Percentiles rank a stretch among this genome's conserved stretches.
Evolutionary conservation across 2,888 invertebrate species (phyloP).

Genomic region (Phytoseiulus persimilis): DNA sequence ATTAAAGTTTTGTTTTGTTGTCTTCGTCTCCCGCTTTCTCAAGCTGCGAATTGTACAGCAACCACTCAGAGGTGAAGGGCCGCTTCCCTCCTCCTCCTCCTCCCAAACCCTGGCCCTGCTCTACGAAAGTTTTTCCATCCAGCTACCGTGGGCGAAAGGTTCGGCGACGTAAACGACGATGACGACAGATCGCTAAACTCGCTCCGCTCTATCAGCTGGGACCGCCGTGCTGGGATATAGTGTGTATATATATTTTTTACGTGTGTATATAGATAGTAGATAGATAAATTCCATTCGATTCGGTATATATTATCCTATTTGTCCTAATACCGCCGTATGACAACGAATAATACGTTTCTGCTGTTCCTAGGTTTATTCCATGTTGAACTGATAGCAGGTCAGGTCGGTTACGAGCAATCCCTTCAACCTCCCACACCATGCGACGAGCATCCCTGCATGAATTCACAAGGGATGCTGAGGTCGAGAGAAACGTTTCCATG

Average conservation of each 20-base stretch:
- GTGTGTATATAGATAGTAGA: neutral
- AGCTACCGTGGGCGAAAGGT: neutral
- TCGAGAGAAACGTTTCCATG: too few relatives aligned
- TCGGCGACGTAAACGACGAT: neutral
- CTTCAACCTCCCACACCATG: neutral
- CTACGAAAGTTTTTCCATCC: neutral
- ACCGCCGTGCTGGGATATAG: neutral
- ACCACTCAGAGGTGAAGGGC: neutral
- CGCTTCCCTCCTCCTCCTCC: neutral
- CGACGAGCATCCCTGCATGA: neutral
- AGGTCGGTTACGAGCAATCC: neutral
- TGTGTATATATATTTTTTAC: neutral
- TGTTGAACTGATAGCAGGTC: neutral
- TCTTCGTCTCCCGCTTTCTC: neutral
- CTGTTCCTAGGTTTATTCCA: neutral
- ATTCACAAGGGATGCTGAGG: neutral
- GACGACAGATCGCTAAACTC: neutral
- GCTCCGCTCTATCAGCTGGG: neutral
- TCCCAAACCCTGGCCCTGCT: neutral
- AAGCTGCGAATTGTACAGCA: neutral
- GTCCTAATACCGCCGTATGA: neutral
- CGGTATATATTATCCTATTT: neutral
- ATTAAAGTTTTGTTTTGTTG: neutral
- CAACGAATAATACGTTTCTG: neutral
- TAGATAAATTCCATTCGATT: neutral